phyloP scores from a whole-genome alignment of 2,113 vertebrate genomes.

The Vireo altiloquus region DNA sequence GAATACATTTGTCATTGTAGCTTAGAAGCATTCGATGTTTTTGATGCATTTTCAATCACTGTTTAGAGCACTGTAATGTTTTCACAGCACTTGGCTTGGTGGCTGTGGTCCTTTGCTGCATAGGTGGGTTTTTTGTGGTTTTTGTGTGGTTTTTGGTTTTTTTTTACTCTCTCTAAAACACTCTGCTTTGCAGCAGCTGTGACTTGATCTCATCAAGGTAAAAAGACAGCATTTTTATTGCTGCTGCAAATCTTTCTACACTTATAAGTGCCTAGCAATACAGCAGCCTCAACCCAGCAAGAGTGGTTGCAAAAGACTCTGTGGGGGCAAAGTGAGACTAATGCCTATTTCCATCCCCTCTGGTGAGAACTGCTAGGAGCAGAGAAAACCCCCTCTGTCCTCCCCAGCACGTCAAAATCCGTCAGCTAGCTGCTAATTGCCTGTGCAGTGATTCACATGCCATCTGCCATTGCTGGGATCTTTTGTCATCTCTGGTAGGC shows the following conservation, averaged over 20 bases:
- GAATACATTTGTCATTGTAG: background rate
- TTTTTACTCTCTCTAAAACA: background rate
- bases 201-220: background rate
- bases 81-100: background rate
- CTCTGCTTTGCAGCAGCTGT: background rate
- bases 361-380: slow-evolving; percentile 24
- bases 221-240: background rate
- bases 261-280: background rate
- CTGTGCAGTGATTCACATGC: slow-evolving; percentile 54
- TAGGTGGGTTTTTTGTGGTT: background rate
- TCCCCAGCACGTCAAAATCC: slow-evolving; percentile 42
- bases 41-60: slow-evolving; percentile 5
- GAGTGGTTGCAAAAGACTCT: background rate
- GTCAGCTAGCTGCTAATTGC: slow-evolving; percentile 66
- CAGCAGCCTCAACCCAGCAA: background rate
- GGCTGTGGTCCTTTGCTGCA: background rate
- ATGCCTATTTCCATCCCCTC: slow-evolving; percentile 45
- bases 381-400: slow-evolving; percentile 40
- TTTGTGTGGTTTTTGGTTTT: background rate
- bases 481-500: slow-evolving; percentile 20
- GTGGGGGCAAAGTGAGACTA: slow-evolving; percentile 28
- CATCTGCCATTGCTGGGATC: slow-evolving; percentile 56
- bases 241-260: slow-evolving; percentile 34
- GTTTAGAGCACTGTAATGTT: background rate
- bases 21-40: background rate